These are phyloP conservation scores for Calcarius lapponicus DNA, from an alignment of 2,797 vertebrate genomes.

Conservation along the genomic window DNA sequence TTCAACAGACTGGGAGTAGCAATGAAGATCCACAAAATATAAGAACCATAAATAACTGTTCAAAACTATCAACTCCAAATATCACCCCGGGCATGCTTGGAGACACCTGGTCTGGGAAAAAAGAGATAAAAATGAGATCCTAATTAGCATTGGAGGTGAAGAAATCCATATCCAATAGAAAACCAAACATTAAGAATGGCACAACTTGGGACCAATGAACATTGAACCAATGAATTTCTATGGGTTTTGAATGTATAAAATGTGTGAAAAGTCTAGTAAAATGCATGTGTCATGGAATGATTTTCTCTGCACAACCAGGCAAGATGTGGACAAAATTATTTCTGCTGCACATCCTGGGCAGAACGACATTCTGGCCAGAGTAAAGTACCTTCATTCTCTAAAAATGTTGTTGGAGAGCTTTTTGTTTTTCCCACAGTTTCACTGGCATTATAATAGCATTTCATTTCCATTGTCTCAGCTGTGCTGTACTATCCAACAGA, in stretches of 20 bases:
- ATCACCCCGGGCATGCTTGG: fast-evolving
- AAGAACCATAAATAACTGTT: not conserved
- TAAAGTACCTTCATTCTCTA: not conserved
- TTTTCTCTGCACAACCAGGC: not conserved
- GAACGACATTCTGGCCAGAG: not conserved
- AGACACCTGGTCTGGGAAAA: not conserved
- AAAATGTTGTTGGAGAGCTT: not conserved
- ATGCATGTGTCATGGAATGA: not conserved
- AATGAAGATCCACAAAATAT: not conserved
- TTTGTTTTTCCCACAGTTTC: not conserved
- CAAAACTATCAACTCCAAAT: not conserved
- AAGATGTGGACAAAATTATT: not conserved
- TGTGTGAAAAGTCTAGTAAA: not conserved
- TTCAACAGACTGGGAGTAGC: not conserved
- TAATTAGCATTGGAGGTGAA: fast-evolving
- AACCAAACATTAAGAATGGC: not conserved
- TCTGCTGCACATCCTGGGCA: not conserved
- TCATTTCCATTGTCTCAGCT: not conserved
- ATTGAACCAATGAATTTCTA: not conserved
- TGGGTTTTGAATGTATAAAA: not conserved
- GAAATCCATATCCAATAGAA: not conserved
- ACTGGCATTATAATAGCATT: not conserved
- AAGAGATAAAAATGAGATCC: not conserved
- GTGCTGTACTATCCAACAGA: not conserved
- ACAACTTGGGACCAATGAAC: not conserved